Evolutionary conservation across 2,888 invertebrate genomes (phyloP).

Genomic region (Cryptus armator): DNA sequence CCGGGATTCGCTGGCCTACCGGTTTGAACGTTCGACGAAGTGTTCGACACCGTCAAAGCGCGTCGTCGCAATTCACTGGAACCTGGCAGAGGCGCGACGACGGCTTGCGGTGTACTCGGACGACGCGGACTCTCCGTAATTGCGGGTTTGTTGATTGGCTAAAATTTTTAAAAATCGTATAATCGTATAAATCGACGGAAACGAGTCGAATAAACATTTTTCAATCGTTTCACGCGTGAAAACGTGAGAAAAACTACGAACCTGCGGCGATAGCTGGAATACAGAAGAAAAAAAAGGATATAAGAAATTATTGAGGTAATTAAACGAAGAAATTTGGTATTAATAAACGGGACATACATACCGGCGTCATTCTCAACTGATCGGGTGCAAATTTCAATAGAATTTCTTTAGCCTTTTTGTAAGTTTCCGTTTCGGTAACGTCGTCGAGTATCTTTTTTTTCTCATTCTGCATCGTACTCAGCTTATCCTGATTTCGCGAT

Average conservation of each 20-base stretch:
- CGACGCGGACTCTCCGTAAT: constrained; percentile 73
- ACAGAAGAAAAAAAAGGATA: constrained; percentile 62
- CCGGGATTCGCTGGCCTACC: constrained; percentile 70
- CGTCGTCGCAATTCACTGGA: constrained; percentile 78
- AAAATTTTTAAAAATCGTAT: constrained; percentile 58
- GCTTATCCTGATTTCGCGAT: constrained; percentile 91
- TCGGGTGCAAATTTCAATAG: constrained; percentile 94
- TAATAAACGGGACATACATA: constrained; percentile 68
- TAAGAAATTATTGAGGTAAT: constrained; percentile 15
- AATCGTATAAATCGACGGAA: neutral
- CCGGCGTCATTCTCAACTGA: constrained; percentile 84
- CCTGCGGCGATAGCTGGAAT: constrained; percentile 80
- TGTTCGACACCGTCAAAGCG: constrained; percentile 75
- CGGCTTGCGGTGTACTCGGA: constrained; percentile 73
- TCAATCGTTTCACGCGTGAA: neutral
- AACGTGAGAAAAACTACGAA: constrained; percentile 70
- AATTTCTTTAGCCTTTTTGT: constrained; percentile 96
- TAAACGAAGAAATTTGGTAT: constrained; percentile 14
- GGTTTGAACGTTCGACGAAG: constrained; percentile 70
- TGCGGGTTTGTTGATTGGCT: constrained; percentile 72
- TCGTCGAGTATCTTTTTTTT: constrained; percentile 96
- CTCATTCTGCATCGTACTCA: constrained; percentile 90
- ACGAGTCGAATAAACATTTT: neutral
- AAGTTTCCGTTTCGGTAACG: constrained; percentile 99
- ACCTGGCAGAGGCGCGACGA: constrained; percentile 70